phyloP scores from a whole-genome alignment of 2,888 invertebrate species.

The Epinotia ramella region DNA sequence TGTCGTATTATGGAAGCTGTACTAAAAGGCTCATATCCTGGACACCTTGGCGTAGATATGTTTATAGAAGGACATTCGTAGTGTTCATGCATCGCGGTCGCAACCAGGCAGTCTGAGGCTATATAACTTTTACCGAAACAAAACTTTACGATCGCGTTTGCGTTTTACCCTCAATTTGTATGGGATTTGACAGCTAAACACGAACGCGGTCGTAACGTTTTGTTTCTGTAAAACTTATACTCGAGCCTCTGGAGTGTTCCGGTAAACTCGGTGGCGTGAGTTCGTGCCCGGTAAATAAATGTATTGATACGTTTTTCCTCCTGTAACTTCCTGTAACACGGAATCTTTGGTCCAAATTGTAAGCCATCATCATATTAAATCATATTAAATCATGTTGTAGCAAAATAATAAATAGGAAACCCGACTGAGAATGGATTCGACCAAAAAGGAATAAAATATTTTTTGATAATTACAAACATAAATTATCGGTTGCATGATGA shows the following conservation, averaged over 20 bases:
- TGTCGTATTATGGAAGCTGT: conserved; percentile 18
- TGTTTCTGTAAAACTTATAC: too few species aligned
- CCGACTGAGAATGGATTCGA: not conserved
- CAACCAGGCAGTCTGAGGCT: conserved; percentile 4
- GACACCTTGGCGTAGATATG: conserved; percentile 13
- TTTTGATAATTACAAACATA: not conserved
- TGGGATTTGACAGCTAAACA: too few species aligned
- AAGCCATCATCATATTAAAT: not conserved
- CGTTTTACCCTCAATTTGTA: too few species aligned
- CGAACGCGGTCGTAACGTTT: too few species aligned
- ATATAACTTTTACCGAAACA: too few species aligned
- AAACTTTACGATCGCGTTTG: too few species aligned
- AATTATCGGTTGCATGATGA: not conserved
- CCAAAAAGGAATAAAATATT: not conserved
- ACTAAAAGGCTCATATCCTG: conserved; percentile 3
- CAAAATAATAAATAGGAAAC: not conserved
- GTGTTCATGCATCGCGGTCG: conserved; percentile 4
- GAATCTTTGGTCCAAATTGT: not conserved
- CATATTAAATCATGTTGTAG: not conserved
- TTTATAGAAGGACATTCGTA: conserved; percentile 10
- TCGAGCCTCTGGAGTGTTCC: not conserved
- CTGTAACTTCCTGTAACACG: not conserved
- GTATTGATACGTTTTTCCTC: conserved; percentile 1
- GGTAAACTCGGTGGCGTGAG: not conserved
- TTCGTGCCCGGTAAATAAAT: not conserved